phyloP scores from a whole-genome alignment of 2,888 invertebrate genomes.

The Camponotus fellah region DNA sequence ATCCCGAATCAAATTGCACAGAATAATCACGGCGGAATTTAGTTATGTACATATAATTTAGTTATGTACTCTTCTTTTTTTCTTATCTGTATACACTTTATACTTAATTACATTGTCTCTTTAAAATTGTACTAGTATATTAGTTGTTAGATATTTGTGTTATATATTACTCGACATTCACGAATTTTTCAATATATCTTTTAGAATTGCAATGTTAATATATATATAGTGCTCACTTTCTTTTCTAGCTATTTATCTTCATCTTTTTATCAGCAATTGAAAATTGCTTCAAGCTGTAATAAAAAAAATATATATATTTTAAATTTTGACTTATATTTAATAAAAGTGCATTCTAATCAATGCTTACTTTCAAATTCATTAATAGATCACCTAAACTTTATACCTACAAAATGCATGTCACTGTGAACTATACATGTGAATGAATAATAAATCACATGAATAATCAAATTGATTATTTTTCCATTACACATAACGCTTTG shows the following conservation, averaged over 20 bases:
- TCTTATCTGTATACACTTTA: not conserved
- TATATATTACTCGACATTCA: not conserved
- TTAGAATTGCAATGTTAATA: not conserved
- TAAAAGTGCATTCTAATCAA: not conserved
- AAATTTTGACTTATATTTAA: not conserved
- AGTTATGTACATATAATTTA: slow-evolving; percentile 28
- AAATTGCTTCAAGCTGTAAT: not conserved
- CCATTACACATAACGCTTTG: slow-evolving; percentile 37
- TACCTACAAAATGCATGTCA: not conserved
- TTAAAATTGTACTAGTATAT: not conserved
- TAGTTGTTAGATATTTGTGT: not conserved
- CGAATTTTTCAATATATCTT: not conserved
- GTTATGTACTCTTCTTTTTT: not conserved
- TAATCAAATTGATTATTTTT: not conserved
- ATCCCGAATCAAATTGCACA: slow-evolving; percentile 11
- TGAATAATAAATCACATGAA: not conserved
- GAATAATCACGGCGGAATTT: not conserved
- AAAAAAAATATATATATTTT: not conserved
- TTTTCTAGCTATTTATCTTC: not conserved
- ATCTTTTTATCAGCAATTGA: not conserved
- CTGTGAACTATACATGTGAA: not conserved
- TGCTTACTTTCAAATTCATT: not conserved
- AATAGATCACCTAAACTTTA: not conserved
- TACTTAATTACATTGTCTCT: not conserved
- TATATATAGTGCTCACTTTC: not conserved